Conservation (phyloP, 2,888 invertebrate genomes). For the Thereva nobilitata region DNA sequence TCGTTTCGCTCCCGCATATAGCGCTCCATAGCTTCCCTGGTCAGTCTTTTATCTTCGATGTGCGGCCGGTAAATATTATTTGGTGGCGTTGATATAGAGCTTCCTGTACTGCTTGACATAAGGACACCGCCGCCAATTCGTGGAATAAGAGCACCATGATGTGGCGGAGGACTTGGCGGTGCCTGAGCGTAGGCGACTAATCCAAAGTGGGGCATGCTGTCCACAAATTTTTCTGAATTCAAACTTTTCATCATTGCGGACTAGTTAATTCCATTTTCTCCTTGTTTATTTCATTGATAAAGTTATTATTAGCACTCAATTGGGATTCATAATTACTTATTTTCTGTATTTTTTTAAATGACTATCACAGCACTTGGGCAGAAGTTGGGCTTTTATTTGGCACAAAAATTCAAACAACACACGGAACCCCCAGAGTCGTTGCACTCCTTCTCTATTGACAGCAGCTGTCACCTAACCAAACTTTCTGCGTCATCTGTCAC, state of each 20-base stretch:
- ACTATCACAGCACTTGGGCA: constrained; percentile 14
- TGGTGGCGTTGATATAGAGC: constrained; percentile 44
- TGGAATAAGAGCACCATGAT: constrained; percentile 65
- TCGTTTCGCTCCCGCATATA: constrained; percentile 93
- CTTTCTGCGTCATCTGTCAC: constrained; percentile 41
- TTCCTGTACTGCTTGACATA: constrained; percentile 39
- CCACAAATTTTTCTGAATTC: constrained; percentile 45
- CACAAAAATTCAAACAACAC: constrained; percentile 26
- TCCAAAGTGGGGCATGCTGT: constrained; percentile 56
- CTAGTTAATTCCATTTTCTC: constrained; percentile 6
- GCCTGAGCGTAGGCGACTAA: constrained; percentile 74
- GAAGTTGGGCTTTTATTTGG: constrained; percentile 12
- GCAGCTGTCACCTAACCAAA: constrained; percentile 42
- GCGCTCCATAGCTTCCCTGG: constrained; percentile 80
- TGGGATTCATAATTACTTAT: constrained; percentile 1
- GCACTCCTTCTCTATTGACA: constrained; percentile 32
- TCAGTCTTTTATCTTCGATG: constrained; percentile 70
- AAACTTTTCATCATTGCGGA: constrained; percentile 44
- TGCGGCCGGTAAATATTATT: constrained; percentile 52
- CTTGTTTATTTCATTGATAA: too few relatives aligned
- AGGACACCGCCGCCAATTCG: constrained; percentile 42
- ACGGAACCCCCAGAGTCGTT: constrained; percentile 10
- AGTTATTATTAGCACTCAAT: constrained; percentile 7
- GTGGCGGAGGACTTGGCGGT: constrained; percentile 74
- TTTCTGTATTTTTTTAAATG: not conserved